Conservation (phyloP, 1,140 invertebrate species). For the Aphaenogaster ashmeadi region DNA sequence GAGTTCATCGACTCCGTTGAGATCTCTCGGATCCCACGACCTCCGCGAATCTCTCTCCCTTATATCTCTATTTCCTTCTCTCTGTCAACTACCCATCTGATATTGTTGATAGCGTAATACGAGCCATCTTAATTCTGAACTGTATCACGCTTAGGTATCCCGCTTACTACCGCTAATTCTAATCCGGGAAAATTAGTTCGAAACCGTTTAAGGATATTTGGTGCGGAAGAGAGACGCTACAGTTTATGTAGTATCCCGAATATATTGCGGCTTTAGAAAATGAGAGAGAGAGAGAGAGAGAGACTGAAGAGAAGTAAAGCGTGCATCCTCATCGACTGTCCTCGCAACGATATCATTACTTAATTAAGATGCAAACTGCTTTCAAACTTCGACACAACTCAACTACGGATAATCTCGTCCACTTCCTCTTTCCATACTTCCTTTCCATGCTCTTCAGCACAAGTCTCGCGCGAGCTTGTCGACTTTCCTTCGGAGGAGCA, state of each 20-base stretch:
- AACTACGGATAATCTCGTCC: constrained; percentile 60
- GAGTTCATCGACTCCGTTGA: constrained; percentile 49
- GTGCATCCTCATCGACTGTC: constrained; percentile 55
- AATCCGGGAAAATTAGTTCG: constrained; percentile 67
- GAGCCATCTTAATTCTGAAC: constrained; percentile 43
- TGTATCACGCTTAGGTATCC: neutral
- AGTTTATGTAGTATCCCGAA: constrained; percentile 30
- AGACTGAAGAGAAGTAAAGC: constrained; percentile 5
- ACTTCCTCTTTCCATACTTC: neutral
- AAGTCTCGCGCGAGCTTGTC: constrained; percentile 23
- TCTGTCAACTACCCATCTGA: constrained; percentile 8
- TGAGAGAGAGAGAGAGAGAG: neutral
- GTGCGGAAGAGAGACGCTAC: neutral
- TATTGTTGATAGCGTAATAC: constrained; percentile 50
- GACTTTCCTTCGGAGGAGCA: constrained; percentile 13
- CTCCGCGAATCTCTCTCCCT: neutral
- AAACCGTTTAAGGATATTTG: constrained; percentile 50
- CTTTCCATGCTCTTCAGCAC: neutral
- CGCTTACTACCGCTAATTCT: constrained; percentile 27
- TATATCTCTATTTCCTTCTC: neutral
- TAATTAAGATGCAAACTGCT: constrained; percentile 77
- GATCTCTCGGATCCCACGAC: constrained; percentile 20
- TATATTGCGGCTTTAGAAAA: constrained; percentile 35
- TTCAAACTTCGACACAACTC: constrained; percentile 65
- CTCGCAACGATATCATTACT: constrained; percentile 70